phyloP scores from a whole-genome alignment of 2,888 invertebrate species.

The Aleiodes testaceus region DNA sequence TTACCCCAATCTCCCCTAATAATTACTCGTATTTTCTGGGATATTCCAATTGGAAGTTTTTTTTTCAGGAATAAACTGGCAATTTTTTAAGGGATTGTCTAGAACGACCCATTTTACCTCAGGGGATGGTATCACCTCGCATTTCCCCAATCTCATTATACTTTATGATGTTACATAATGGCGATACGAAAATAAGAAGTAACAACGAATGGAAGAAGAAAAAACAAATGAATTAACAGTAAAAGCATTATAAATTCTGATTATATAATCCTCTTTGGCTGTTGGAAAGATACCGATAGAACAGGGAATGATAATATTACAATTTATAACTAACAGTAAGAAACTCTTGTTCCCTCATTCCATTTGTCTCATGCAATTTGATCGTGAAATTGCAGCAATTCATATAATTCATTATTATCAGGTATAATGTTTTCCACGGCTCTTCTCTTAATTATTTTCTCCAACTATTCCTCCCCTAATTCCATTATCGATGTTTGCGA shows the following conservation, averaged over 20 bases:
- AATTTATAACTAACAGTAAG: constrained; percentile 18
- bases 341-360: background rate
- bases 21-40: too few species aligned
- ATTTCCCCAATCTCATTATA: too few species aligned
- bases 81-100: too few species aligned
- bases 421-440: background rate
- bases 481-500: constrained; percentile 11
- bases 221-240: constrained; percentile 2
- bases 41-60: too few species aligned
- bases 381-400: constrained; percentile 16
- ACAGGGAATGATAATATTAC: constrained; percentile 9
- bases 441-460: constrained; percentile 16
- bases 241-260: constrained; percentile 21
- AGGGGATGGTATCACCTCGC: too few species aligned
- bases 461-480: background rate
- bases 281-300: constrained; percentile 11
- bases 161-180: too few species aligned
- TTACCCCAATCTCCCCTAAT: too few species aligned
- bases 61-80: too few species aligned
- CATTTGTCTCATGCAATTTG: background rate
- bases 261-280: background rate
- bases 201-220: background rate
- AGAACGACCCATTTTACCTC: too few species aligned
- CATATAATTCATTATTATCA: constrained; percentile 22
- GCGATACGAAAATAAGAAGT: too few species aligned